phyloP scores from a whole-genome alignment of 2,888 invertebrate species.

The Corbicula japonica region DNA sequence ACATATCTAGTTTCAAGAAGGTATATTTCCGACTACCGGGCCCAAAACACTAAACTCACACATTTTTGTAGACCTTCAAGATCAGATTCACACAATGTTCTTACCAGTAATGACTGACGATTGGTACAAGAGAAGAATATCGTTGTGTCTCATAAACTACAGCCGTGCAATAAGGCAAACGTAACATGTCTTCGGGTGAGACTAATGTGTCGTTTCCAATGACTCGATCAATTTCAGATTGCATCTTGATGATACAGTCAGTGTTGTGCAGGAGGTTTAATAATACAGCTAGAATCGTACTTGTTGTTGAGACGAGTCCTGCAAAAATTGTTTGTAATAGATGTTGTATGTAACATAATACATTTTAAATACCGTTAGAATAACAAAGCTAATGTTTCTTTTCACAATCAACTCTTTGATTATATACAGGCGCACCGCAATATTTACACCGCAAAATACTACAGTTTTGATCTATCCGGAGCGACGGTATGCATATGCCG shows the following conservation, averaged over 20 bases:
- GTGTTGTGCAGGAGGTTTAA: slow-evolving; percentile 47
- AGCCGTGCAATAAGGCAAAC: slow-evolving; percentile 53
- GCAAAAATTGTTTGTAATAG: slow-evolving; percentile 4
- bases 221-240: slow-evolving; percentile 44
- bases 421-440: background rate
- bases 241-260: slow-evolving; percentile 46
- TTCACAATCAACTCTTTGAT: background rate
- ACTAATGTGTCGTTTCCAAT: slow-evolving; percentile 15
- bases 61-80: too few species aligned
- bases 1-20: too few species aligned
- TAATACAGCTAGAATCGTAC: slow-evolving; percentile 37
- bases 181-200: slow-evolving; percentile 30
- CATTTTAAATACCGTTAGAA: too few species aligned
- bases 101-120: slow-evolving; percentile 61
- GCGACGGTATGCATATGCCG: background rate
- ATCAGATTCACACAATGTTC: background rate
- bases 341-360: background rate
- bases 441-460: background rate
- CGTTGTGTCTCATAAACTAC: slow-evolving; percentile 55
- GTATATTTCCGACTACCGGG: too few species aligned
- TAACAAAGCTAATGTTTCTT: too few species aligned
- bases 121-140: slow-evolving; percentile 51
- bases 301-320: slow-evolving; percentile 57
- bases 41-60: too few species aligned
- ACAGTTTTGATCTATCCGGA: background rate